Evolutionary conservation across 2,888 invertebrate species (phyloP), one percentile per base, ranked within the genome.

Genomic region (Ptychoptera contaminata): DNA sequence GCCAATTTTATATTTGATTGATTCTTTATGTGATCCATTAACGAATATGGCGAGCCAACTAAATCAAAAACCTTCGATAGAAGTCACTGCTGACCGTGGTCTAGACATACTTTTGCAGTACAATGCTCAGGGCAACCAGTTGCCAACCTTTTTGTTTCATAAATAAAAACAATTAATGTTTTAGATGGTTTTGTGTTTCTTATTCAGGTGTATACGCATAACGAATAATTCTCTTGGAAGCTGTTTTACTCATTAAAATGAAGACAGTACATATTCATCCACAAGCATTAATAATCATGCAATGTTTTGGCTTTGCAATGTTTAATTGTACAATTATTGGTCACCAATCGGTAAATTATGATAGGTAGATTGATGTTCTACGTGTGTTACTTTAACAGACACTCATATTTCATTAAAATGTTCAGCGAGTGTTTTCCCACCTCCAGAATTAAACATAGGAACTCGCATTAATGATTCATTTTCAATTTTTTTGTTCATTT

Each of bases 321-420:
- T 84, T 90, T 73, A 87, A 88, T 71, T 91, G 91, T 63, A 77
- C 82, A n/a, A 79, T 85, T 48, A 76, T 78, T 44, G 90, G 90
- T 40, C 80, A 81, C 76, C 77, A 49, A 74, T 78, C 46, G 75
- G 74, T 30, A 70, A 74, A 48, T 74, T 82, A n/a, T n/a, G n/a
- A n/a, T n/a, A n/a, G n/a, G n/a, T n/a, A n/a, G n/a, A n/a, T n/a
- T n/a, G n/a, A n/a, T n/a, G n/a, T n/a, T n/a, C n/a, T n/a, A n/a
- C n/a, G n/a, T n/a, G n/a, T n/a, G n/a, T n/a, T n/a, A n/a, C n/a
- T n/a, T n/a, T n/a, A n/a, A n/a, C n/a, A n/a, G n/a, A n/a, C n/a
- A n/a, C n/a, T 39, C 75, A 77, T 59, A 74, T 88, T 46, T 85
- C 87, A n/a, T 68, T 92, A 48, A 79, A 84, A 58, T 92, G 91